Base-by-base conservation (phyloP, 2,113 vertebrate species). In the Ancistrus triradiatus region DNA sequence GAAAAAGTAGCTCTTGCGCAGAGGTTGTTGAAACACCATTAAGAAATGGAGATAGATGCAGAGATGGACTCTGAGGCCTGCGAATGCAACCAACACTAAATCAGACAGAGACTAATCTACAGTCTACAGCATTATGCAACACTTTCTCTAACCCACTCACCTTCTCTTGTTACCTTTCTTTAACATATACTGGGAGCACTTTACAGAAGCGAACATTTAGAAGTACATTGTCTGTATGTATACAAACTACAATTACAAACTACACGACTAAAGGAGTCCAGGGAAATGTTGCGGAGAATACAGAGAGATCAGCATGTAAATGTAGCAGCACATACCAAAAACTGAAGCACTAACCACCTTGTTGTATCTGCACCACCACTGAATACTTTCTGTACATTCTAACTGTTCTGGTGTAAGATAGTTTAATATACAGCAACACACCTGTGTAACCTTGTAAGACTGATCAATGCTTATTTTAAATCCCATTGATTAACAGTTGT, bases 401-500 rank as follows among this genome's bases (percentile, higher is more conserved):
- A 75, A 50, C 50, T 47, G 38, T 38, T 77, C 71, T 74, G 72
- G 75, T 74, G 73, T 85, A 78, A 77, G 78, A 71, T 70, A 74
- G 75, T 69, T 74, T 81, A 81, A 85, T 83, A 80, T 78, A 81
- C 80, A 86, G 81, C 78, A 79, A 78, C 81, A 79, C 81, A 84
- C 75, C 60, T 56, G 69, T 72, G 74, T 82, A 85, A 86, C 82
- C 87, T 86, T 81, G 78, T 76, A 74, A 78, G 78, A 55, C 25
- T 74, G 78, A 76, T 86, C 87, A 64, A 86, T 86, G 77, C 82
- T 86, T 85, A 86, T 89, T 88, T 87, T 87, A 86, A 90, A 87
- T 84, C 79, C 80, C 74, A 89, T 87, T 77, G 87, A 90, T 88
- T 89, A 89, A 88, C 87, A 87, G 85, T 89, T 89, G 86, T 83